Conservation (phyloP, 2,797 vertebrate species). For the Mionectes olivaceus region DNA sequence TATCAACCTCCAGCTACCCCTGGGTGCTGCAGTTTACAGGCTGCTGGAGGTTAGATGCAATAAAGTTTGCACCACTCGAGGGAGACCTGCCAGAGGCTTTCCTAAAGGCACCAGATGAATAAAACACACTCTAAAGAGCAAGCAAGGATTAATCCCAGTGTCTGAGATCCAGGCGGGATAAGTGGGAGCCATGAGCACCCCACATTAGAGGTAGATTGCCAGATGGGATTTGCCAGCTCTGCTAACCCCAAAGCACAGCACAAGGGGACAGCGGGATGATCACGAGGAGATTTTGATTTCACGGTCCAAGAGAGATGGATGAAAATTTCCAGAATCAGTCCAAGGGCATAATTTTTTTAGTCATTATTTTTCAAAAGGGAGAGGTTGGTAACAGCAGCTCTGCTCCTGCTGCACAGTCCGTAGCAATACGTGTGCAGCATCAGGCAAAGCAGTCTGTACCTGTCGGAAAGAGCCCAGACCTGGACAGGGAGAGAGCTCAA, state of each 20-base stretch:
- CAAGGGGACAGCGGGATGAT: background rate
- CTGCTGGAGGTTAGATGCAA: constrained; percentile 42
- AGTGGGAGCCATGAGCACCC: fast-evolving
- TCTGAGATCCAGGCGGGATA: background rate
- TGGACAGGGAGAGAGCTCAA: background rate
- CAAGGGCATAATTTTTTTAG: background rate
- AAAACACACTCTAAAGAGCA: background rate
- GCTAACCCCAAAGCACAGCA: background rate
- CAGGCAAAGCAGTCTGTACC: background rate
- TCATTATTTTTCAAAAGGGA: background rate
- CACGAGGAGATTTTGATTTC: background rate
- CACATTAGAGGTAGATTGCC: background rate
- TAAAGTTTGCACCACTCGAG: constrained; percentile 26
- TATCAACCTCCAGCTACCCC: constrained; percentile 25
- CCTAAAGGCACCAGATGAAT: constrained; percentile 28
- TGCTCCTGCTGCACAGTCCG: background rate
- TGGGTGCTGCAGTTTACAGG: constrained; percentile 48
- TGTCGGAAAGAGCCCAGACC: background rate
- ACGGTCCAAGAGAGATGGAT: background rate
- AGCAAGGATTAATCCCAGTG: background rate
- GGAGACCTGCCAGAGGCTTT: constrained; percentile 44
- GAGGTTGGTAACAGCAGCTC: background rate
- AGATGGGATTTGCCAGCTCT: background rate
- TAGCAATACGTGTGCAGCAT: background rate
- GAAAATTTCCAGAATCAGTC: background rate